Conservation (phyloP, 1,140 invertebrate species). For the Sipha flava region DNA sequence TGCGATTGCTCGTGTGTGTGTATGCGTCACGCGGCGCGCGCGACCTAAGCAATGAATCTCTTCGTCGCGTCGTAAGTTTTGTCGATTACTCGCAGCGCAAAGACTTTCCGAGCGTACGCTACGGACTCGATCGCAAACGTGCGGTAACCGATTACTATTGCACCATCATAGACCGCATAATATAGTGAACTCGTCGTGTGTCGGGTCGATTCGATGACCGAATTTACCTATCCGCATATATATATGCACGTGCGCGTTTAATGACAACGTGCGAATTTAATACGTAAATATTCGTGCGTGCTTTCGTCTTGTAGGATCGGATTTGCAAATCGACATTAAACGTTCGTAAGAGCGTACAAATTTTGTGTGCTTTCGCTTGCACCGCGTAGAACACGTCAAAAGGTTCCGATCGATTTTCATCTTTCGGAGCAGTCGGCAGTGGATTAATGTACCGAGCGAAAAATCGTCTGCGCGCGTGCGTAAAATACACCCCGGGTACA, state of each 20-base stretch:
- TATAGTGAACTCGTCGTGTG: no score
- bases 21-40: neutral
- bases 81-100: neutral
- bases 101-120: neutral
- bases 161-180: no score
- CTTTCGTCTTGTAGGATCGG: neutral
- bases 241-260: no score
- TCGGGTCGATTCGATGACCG: no score
- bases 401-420: slow-evolving; percentile 2
- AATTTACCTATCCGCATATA: no score
- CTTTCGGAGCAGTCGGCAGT: neutral
- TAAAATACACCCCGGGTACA: no score
- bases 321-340: neutral
- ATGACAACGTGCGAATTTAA: no score
- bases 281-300: neutral
- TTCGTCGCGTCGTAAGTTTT: neutral
- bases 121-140: neutral
- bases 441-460: neutral
- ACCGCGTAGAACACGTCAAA: neutral
- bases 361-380: no score
- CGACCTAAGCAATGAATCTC: slow-evolving; percentile 3
- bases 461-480: neutral
- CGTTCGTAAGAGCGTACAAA: neutral
- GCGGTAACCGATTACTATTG: no score
- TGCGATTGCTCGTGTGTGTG: neutral